phyloP scores from a whole-genome alignment of 2,888 invertebrate species.

The Sclerodermus sp. region DNA sequence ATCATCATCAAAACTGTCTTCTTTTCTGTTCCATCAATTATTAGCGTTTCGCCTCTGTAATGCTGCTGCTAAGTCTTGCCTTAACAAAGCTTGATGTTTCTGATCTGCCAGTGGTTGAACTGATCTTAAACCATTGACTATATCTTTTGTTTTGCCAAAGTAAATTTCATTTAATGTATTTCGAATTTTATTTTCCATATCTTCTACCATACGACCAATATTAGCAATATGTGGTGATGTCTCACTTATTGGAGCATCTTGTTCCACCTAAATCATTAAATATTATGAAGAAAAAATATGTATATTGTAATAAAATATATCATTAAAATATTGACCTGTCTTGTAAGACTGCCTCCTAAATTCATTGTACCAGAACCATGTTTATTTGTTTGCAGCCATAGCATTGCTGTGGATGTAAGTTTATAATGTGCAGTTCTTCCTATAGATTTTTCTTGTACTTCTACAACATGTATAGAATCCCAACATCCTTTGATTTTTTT shows the following conservation, averaged over 20 bases:
- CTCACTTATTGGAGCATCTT: constrained; percentile 88
- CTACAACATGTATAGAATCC: constrained; percentile 99
- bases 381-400: constrained; percentile 98
- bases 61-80: constrained; percentile 83
- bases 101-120: constrained; percentile 84
- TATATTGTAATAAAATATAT: not conserved
- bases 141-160: constrained; percentile 98
- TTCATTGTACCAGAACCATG: constrained; percentile 98
- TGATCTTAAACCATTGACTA: constrained; percentile 88
- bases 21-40: constrained; percentile 50
- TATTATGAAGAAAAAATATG: constrained; percentile 1
- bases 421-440: constrained; percentile 96
- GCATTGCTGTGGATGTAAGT: constrained; percentile 97
- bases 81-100: constrained; percentile 79
- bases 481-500: constrained; percentile 99
- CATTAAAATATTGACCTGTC: constrained; percentile 70
- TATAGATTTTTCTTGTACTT: constrained; percentile 94
- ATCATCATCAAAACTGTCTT: constrained; percentile 48
- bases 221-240: constrained; percentile 97
- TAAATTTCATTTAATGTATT: constrained; percentile 98
- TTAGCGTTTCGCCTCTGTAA: constrained; percentile 81
- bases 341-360: constrained; percentile 94
- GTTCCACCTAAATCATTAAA: constrained; percentile 83
- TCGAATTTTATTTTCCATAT: constrained; percentile 99
- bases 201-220: constrained; percentile 98